These are phyloP conservation scores for Neodiprion pinetum DNA, from an alignment of 1,140 invertebrate species.

Conservation along the genomic window DNA sequence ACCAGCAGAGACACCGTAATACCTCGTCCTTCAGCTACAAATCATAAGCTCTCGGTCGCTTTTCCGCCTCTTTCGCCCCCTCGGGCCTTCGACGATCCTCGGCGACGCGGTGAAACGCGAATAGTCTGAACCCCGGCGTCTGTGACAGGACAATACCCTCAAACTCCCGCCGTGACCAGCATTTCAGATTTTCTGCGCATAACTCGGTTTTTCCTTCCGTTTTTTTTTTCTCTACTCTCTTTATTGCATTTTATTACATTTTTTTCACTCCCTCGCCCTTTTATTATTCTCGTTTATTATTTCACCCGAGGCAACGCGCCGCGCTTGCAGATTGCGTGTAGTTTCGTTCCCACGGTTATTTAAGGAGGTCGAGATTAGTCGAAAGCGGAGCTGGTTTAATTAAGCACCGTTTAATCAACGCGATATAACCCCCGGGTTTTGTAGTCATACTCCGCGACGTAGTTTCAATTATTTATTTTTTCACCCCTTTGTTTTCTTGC, in stretches of 20 bases:
- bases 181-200: conserved; percentile 44
- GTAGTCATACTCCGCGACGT: too few species aligned
- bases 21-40: conserved; percentile 36
- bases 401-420: background rate
- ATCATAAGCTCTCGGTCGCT: conserved; percentile 35
- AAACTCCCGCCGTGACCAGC: conserved; percentile 41
- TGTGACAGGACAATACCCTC: conserved; percentile 41
- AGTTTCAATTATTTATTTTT: too few species aligned
- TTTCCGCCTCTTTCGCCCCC: conserved; percentile 3
- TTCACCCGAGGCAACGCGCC: too few species aligned
- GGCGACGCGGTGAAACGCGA: background rate
- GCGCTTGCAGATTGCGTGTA: too few species aligned
- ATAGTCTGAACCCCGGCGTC: conserved; percentile 19
- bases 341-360: too few species aligned
- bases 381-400: background rate
- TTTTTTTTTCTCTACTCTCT: background rate
- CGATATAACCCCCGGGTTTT: background rate
- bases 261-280: background rate
- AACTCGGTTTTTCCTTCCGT: conserved; percentile 40
- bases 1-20: conserved; percentile 30
- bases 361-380: background rate
- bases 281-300: too few species aligned
- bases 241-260: background rate
- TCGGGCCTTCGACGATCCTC: conserved; percentile 1
- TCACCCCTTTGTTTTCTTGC: too few species aligned